Conservation (phyloP, 2,888 invertebrate genomes). For the Ormyrus nitidulus region DNA sequence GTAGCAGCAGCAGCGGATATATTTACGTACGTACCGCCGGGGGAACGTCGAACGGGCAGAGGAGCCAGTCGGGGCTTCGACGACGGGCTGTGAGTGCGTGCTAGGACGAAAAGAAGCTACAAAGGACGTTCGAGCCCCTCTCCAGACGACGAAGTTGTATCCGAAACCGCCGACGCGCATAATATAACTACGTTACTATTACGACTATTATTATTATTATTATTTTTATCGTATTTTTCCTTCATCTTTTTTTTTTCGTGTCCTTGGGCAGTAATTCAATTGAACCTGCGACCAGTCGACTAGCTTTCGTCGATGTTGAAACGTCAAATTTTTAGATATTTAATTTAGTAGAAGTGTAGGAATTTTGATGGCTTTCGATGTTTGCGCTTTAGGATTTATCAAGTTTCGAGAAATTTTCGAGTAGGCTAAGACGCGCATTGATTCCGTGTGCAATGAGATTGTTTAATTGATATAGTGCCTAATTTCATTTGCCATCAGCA, state of each 20-base stretch:
- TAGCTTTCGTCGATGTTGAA: constrained; percentile 17
- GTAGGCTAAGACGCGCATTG: too few species aligned
- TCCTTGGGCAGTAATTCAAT: constrained; percentile 41
- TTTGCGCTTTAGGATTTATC: neutral
- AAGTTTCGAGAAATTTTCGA: constrained; percentile 1
- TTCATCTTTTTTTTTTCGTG: neutral
- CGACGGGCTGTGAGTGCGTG: constrained; percentile 52
- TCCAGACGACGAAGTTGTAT: constrained; percentile 18
- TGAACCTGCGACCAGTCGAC: constrained; percentile 26
- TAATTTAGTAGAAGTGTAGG: neutral
- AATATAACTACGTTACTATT: constrained; percentile 34
- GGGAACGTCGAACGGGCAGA: neutral
- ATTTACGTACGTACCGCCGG: neutral
- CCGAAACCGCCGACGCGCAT: constrained; percentile 30
- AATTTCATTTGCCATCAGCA: constrained; percentile 10
- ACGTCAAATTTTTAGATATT: neutral
- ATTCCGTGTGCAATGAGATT: neutral
- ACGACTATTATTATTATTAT: constrained; percentile 12
- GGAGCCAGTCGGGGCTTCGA: neutral
- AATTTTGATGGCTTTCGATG: neutral
- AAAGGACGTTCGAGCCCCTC: constrained; percentile 18
- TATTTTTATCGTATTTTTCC: constrained; percentile 32
- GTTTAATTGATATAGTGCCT: constrained; percentile 37
- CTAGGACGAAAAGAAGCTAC: constrained; percentile 13
- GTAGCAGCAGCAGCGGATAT: too few species aligned